A percentile compares a stretch with the other conserved stretches of the same genome.
phyloP scores from a whole-genome alignment of 2,797 vertebrate genomes.

The Acridotheres tristis region DNA sequence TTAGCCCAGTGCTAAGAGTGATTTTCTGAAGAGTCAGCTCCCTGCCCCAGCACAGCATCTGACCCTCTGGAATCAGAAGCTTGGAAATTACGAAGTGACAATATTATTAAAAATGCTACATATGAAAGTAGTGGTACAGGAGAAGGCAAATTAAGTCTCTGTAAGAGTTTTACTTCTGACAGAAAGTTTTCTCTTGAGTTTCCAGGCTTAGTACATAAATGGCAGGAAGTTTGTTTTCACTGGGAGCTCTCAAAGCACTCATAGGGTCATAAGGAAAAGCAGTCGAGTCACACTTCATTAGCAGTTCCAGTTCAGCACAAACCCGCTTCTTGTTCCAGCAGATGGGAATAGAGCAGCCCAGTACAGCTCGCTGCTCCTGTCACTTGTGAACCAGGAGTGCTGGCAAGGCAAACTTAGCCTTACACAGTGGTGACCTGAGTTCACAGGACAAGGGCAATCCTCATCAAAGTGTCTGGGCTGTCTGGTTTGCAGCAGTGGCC shows the following conservation, averaged over 20 bases:
- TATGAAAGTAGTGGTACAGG: neutral
- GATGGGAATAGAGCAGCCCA: neutral
- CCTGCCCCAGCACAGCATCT: neutral
- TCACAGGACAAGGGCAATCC: neutral
- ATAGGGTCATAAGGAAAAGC: neutral
- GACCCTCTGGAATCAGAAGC: neutral
- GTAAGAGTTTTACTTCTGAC: conserved; percentile 14
- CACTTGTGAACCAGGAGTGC: neutral
- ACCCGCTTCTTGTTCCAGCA: conserved; percentile 41
- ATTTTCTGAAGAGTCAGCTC: neutral
- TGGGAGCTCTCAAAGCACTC: conserved; percentile 31
- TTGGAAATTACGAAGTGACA: conserved; percentile 2
- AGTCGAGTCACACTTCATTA: conserved; percentile 60
- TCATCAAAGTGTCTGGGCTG: neutral
- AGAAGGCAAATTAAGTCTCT: neutral
- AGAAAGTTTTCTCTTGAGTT: conserved; percentile 18
- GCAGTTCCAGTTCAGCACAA: conserved; percentile 40
- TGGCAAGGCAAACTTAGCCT: neutral
- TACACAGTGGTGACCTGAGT: neutral
- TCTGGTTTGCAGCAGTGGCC: neutral
- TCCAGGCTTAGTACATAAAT: neutral
- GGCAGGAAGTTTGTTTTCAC: conserved; percentile 55
- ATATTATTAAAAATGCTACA: neutral
- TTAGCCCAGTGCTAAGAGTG: neutral
- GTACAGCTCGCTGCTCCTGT: neutral